These are phyloP conservation scores for Clunio marinus DNA, from an alignment of 2,888 invertebrate genomes.

Conservation along the genomic window DNA sequence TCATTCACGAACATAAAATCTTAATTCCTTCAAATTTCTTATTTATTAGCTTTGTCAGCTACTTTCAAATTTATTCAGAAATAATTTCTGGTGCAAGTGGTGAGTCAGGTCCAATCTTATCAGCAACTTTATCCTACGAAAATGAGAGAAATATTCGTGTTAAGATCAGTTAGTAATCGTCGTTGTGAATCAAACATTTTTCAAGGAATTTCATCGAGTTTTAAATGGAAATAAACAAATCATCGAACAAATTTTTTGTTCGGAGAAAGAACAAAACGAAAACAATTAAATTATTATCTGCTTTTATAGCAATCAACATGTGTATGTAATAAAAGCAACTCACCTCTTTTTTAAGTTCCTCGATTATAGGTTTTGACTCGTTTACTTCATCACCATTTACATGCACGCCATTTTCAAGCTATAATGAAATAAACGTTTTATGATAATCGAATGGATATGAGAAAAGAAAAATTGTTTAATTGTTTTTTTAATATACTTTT, in stretches of 20 bases:
- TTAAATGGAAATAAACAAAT: too few relatives aligned
- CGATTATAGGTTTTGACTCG: background rate
- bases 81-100: constrained; percentile 35
- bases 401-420: constrained; percentile 12
- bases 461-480: background rate
- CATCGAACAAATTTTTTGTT: too few relatives aligned
- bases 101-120: constrained; percentile 28
- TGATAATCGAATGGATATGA: background rate
- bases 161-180: too few relatives aligned
- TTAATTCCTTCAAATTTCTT: constrained; percentile 10
- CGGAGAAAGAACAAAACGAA: background rate
- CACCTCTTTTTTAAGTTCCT: constrained; percentile 25
- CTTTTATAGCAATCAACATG: too few relatives aligned
- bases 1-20: constrained; percentile 21
- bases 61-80: constrained; percentile 28
- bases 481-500: background rate
- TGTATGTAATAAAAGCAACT: background rate
- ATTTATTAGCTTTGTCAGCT: background rate
- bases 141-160: background rate
- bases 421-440: background rate
- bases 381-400: constrained; percentile 22
- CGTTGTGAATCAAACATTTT: too few relatives aligned
- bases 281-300: background rate
- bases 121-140: constrained; percentile 33
- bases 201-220: too few relatives aligned